Conservation (phyloP, 2,113 vertebrate species). For the Bubalus kerabau region DNA sequence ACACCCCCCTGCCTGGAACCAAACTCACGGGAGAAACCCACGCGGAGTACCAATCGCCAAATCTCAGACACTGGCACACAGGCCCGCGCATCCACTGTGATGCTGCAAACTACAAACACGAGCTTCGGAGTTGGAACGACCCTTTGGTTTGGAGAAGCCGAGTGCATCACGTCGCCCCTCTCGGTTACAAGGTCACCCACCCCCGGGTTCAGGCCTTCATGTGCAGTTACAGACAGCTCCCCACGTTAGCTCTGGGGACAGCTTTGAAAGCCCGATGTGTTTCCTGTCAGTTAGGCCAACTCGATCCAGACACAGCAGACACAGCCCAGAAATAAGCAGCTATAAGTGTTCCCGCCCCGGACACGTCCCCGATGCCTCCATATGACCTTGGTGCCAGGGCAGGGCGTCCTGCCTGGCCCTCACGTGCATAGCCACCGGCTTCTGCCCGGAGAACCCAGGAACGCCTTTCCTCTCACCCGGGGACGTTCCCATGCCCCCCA, state of each 20-base stretch:
- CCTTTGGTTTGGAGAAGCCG: too few species aligned
- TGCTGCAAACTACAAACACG: accelerated
- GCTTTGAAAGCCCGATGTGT: accelerated
- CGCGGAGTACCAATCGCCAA: accelerated
- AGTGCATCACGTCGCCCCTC: neutral
- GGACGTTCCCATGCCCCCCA: neutral
- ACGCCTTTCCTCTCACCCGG: neutral
- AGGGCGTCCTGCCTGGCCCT: neutral
- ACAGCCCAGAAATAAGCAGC: neutral
- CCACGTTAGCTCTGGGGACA: neutral
- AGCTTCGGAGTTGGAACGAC: neutral
- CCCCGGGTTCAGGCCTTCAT: neutral
- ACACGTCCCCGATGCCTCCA: neutral
- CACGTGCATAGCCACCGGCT: neutral
- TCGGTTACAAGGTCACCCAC: neutral
- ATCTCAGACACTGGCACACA: neutral
- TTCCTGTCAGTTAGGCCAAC: accelerated
- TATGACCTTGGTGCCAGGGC: neutral
- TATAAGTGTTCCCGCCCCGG: accelerated
- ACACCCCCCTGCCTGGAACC: neutral
- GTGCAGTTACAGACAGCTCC: too few species aligned
- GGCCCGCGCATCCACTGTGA: neutral
- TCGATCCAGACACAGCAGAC: neutral
- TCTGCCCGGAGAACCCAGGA: neutral
- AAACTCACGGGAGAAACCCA: neutral